These are phyloP conservation scores for Drosophila elegans DNA, from an alignment of 1,140 invertebrate species.

Conservation along the genomic window DNA sequence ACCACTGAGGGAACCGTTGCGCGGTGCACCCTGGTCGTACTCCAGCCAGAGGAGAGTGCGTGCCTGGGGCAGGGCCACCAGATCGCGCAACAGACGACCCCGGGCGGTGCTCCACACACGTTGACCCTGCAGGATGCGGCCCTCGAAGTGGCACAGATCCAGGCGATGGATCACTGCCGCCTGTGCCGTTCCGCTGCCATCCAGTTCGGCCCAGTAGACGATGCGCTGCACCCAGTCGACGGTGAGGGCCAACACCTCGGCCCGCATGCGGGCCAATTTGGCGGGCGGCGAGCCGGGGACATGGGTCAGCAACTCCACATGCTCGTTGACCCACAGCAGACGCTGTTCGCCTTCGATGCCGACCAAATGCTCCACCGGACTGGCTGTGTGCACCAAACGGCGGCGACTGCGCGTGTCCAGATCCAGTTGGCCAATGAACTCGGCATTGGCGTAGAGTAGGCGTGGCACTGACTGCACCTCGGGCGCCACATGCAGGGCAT, in stretches of 20 bases:
- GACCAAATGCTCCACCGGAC: slow-evolving; percentile 87
- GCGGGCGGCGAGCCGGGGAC: slow-evolving; percentile 86
- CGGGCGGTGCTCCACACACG: slow-evolving; percentile 45
- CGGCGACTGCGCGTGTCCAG: slow-evolving; percentile 87
- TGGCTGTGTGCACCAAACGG: slow-evolving; percentile 61
- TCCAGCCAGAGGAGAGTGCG: slow-evolving; percentile 71
- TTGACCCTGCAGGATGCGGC: slow-evolving; percentile 59
- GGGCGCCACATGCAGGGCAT: slow-evolving; percentile 83
- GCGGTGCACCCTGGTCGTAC: slow-evolving; percentile 26
- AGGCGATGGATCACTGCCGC: slow-evolving; percentile 86
- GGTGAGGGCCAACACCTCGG: slow-evolving; percentile 87
- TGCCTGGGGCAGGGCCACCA: slow-evolving; percentile 90
- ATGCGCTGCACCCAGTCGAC: slow-evolving; percentile 94
- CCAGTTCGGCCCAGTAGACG: slow-evolving; percentile 91
- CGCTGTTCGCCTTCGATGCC: slow-evolving; percentile 89
- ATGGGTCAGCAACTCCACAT: slow-evolving; percentile 90
- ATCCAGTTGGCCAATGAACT: slow-evolving; percentile 90
- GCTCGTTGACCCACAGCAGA: slow-evolving; percentile 94
- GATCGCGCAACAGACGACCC: slow-evolving; percentile 86
- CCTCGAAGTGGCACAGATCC: slow-evolving; percentile 86
- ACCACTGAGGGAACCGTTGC: slow-evolving; percentile 12
- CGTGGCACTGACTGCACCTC: slow-evolving; percentile 91
- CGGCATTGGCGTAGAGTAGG: slow-evolving; percentile 90
- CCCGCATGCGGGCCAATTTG: slow-evolving; percentile 89
- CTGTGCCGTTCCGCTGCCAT: slow-evolving; percentile 53